Evolutionary conservation across 2,888 invertebrate species (phyloP).

Genomic region (Cryptops parisi): DNA sequence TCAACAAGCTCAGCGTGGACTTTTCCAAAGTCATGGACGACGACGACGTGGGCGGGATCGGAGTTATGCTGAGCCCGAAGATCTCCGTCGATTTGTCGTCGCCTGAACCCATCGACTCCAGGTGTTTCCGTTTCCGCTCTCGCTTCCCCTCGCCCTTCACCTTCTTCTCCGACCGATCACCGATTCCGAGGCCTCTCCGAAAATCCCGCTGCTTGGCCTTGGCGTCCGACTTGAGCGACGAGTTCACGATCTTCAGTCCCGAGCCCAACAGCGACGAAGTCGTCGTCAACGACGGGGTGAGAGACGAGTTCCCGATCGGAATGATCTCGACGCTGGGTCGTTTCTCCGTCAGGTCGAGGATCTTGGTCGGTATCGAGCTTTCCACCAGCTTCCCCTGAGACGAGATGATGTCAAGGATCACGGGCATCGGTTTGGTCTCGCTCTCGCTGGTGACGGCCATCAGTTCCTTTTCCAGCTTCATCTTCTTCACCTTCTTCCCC

Average conservation of each 20-base stretch:
- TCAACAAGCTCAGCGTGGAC: slow-evolving; percentile 10
- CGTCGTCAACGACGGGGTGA: background rate
- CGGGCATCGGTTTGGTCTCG: slow-evolving; percentile 14
- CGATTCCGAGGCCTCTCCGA: slow-evolving; percentile 14
- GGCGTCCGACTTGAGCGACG: slow-evolving; percentile 19
- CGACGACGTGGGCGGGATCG: slow-evolving; percentile 6
- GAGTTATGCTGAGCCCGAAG: slow-evolving; percentile 15
- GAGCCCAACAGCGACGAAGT: slow-evolving; percentile 18
- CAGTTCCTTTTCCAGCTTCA: slow-evolving; percentile 16
- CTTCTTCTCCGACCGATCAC: slow-evolving; percentile 18
- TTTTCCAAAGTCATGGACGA: slow-evolving; percentile 4
- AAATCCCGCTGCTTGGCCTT: slow-evolving; percentile 20
- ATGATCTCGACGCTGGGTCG: slow-evolving; percentile 73
- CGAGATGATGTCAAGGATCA: slow-evolving; percentile 16
- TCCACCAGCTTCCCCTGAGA: slow-evolving; percentile 10
- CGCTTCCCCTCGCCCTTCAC: slow-evolving; percentile 22
- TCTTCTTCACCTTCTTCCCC: slow-evolving; percentile 18
- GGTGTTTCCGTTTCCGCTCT: slow-evolving; percentile 23
- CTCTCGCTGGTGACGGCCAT: slow-evolving; percentile 1
- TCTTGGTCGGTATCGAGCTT: background rate
- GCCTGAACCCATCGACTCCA: slow-evolving; percentile 17
- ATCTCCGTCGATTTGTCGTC: slow-evolving; percentile 18
- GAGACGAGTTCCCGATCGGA: slow-evolving; percentile 37
- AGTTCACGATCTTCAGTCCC: slow-evolving; percentile 21
- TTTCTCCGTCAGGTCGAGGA: slow-evolving; percentile 36